Percentiles rank a stretch among this genome's conserved stretches.
Conservation (phyloP, 1,140 invertebrate genomes). For the Brachionus asplanchnoidis region DNA sequence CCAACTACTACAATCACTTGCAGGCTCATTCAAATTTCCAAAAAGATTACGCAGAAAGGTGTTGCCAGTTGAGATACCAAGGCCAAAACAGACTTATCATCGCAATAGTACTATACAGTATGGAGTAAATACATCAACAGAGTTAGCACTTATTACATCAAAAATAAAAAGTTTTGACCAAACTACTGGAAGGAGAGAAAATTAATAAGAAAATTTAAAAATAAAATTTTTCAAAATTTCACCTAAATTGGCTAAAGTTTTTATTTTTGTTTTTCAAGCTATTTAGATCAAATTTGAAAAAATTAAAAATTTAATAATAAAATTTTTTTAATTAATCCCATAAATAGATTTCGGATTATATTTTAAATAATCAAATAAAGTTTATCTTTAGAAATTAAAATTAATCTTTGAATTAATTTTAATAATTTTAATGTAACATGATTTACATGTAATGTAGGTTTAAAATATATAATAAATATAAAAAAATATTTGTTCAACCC, state of each 20-base stretch:
- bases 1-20: constrained; percentile 55
- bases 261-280: no score
- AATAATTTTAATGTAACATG: no score
- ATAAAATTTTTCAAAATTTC: neutral
- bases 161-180: neutral
- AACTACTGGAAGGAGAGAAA: neutral
- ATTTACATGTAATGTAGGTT: no score
- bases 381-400: no score
- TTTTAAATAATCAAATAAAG: no score
- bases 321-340: no score
- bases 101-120: neutral
- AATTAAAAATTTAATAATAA: no score
- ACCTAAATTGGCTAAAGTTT: neutral
- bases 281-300: no score
- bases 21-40: constrained; percentile 51
- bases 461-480: no score
- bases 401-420: no score
- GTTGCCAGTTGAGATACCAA: neutral
- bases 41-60: constrained; percentile 46
- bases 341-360: no score
- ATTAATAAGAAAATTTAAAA: neutral
- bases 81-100: neutral
- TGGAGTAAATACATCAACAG: neutral
- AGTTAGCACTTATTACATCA: neutral
- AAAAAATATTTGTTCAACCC: no score